Evolutionary conservation across 2,797 vertebrate genomes (phyloP).

Genomic region (Pseudomugil tenellus): DNA sequence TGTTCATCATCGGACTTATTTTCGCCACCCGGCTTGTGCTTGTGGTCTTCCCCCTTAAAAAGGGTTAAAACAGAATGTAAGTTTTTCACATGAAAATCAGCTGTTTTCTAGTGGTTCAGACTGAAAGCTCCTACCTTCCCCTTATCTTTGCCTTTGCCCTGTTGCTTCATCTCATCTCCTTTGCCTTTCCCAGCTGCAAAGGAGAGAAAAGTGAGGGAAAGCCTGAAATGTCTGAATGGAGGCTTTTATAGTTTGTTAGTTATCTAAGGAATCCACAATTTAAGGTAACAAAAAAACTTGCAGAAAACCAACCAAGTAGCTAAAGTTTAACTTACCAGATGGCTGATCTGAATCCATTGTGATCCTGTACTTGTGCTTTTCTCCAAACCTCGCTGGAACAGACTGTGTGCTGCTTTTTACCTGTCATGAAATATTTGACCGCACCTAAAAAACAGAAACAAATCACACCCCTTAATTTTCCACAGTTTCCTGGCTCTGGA

Average conservation of each 20-base stretch:
- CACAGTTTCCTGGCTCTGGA: too few relatives aligned
- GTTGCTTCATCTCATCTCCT: conserved; percentile 34
- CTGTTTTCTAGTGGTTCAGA: too few relatives aligned
- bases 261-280: too few relatives aligned
- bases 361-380: conserved; percentile 23
- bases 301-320: background rate
- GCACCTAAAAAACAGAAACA: too few relatives aligned
- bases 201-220: background rate
- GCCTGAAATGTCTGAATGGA: background rate
- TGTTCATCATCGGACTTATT: too few relatives aligned
- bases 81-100: too few relatives aligned
- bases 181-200: conserved; percentile 39
- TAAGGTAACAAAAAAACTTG: background rate
- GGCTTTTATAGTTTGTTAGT: too few relatives aligned
- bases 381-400: background rate
- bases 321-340: conserved; percentile 21
- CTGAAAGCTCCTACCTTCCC: conserved; percentile 33
- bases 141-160: conserved; percentile 21
- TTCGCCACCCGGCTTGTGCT: too few relatives aligned
- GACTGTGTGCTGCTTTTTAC: background rate
- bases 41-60: conserved; percentile 15
- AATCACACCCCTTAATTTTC: background rate
- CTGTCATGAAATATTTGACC: too few relatives aligned
- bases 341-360: too few relatives aligned
- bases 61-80: too few relatives aligned